Evolutionary conservation across 1,140 invertebrate species (phyloP).

Genomic region (Onthophagus taurus): DNA sequence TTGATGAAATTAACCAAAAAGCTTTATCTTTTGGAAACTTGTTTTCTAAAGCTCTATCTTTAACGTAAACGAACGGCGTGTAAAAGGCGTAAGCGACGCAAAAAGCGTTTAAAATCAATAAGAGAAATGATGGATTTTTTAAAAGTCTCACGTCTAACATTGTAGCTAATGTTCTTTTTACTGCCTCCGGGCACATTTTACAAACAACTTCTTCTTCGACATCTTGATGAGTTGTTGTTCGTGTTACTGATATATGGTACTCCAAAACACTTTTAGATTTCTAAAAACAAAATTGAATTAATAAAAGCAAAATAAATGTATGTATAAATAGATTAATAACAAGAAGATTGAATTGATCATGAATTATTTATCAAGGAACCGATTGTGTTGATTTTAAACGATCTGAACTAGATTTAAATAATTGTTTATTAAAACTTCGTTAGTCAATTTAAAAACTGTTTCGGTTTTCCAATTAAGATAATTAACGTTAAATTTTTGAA

Average conservation of each 20-base stretch:
- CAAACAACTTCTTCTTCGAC: slow-evolving; percentile 46
- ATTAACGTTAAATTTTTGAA: too few relatives aligned
- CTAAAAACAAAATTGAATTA: slow-evolving; percentile 8
- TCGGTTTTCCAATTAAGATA: too few relatives aligned
- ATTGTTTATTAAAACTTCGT: too few relatives aligned
- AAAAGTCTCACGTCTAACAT: slow-evolving; percentile 80
- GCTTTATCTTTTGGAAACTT: slow-evolving; percentile 42
- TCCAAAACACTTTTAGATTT: slow-evolving; percentile 61
- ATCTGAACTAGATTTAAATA: too few relatives aligned
- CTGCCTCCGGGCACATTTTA: slow-evolving; percentile 54
- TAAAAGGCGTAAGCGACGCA: slow-evolving; percentile 90
- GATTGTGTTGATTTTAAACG: too few relatives aligned
- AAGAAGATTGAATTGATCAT: too few relatives aligned
- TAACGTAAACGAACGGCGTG: slow-evolving; percentile 81
- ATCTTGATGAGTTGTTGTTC: slow-evolving; percentile 62
- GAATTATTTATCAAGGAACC: too few relatives aligned
- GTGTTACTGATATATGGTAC: slow-evolving; percentile 71
- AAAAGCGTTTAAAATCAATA: slow-evolving; percentile 77
- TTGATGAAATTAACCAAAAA: slow-evolving; percentile 69
- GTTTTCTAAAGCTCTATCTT: slow-evolving; percentile 41
- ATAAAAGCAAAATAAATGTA: too few relatives aligned
- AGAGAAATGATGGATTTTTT: slow-evolving; percentile 74
- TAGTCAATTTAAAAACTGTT: too few relatives aligned
- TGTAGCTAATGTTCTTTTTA: slow-evolving; percentile 60
- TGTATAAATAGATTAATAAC: too few relatives aligned